These are phyloP conservation scores for Theristicus caerulescens DNA, from an alignment of 2,113 vertebrate genomes.

Conservation along the genomic window DNA sequence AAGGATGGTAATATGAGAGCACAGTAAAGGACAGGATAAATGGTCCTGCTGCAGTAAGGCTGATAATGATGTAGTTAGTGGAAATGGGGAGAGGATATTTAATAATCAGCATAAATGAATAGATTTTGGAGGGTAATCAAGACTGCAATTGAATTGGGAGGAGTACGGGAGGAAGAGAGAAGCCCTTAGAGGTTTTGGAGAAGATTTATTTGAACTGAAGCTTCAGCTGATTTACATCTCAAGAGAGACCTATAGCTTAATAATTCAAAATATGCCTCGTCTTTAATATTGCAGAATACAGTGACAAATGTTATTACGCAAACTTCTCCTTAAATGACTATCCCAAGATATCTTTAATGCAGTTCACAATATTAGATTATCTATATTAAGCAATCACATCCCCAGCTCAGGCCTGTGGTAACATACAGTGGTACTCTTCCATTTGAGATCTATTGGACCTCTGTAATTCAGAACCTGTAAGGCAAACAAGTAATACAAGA, in stretches of 20 bases:
- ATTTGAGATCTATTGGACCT: not conserved
- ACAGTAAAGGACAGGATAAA: not conserved
- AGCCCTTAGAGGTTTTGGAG: not conserved
- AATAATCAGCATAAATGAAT: slow-evolving; percentile 44
- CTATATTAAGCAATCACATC: not conserved
- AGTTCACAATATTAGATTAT: not conserved
- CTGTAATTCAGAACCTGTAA: not conserved
- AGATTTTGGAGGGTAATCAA: slow-evolving; percentile 39
- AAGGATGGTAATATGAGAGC: not conserved
- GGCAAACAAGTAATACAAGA: not conserved
- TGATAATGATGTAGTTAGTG: slow-evolving; percentile 34
- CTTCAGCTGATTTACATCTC: not conserved
- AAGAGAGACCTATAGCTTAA: not conserved
- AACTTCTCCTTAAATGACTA: not conserved
- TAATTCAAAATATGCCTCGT: slow-evolving; percentile 17
- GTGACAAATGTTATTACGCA: not conserved
- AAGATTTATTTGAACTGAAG: slow-evolving; percentile 36
- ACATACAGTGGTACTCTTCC: not conserved
- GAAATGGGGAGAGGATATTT: slow-evolving; percentile 30
- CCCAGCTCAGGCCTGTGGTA: not conserved
- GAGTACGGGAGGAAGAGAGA: not conserved
- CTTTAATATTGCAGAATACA: slow-evolving; percentile 20
- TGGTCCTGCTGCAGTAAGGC: not conserved
- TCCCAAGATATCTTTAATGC: not conserved
- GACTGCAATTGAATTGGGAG: slow-evolving; percentile 22